phyloP scores from a whole-genome alignment of 2,888 invertebrate genomes.

The Habrosyne pyritoides region DNA sequence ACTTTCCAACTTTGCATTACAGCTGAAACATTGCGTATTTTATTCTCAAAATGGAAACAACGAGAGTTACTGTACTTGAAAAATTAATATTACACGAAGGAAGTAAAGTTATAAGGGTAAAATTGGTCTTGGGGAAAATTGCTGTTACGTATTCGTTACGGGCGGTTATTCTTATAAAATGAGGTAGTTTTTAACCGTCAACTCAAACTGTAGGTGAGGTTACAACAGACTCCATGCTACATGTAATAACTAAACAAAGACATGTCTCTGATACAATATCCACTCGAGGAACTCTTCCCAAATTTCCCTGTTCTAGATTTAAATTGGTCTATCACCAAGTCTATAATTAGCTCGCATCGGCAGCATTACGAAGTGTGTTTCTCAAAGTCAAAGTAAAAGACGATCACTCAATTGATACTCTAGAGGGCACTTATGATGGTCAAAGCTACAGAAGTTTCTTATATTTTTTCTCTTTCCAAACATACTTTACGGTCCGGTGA shows the following conservation, averaged over 20 bases:
- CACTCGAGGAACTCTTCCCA: too few relatives aligned
- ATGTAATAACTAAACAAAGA: too few relatives aligned
- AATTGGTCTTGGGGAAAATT: background rate
- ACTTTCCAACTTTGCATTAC: constrained; percentile 39
- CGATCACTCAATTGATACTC: too few relatives aligned
- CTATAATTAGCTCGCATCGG: background rate
- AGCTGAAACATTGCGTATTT: constrained; percentile 8
- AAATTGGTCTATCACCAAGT: background rate
- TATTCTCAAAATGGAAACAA: constrained; percentile 1
- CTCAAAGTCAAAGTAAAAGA: background rate
- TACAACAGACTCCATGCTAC: too few relatives aligned
- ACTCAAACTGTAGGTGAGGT: too few relatives aligned
- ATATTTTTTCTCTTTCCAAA: too few relatives aligned
- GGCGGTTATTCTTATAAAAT: background rate
- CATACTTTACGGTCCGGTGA: too few relatives aligned
- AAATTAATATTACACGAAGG: background rate
- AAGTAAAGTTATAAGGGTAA: background rate
- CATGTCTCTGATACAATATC: too few relatives aligned
- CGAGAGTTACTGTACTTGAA: background rate
- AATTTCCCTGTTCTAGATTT: too few relatives aligned
- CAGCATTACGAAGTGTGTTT: background rate
- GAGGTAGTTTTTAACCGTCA: background rate
- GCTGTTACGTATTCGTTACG: background rate
- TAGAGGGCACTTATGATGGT: too few relatives aligned
- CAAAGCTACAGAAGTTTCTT: too few relatives aligned